phyloP scores from a whole-genome alignment of 2,113 vertebrate genomes.

The Salvelinus sp. region DNA sequence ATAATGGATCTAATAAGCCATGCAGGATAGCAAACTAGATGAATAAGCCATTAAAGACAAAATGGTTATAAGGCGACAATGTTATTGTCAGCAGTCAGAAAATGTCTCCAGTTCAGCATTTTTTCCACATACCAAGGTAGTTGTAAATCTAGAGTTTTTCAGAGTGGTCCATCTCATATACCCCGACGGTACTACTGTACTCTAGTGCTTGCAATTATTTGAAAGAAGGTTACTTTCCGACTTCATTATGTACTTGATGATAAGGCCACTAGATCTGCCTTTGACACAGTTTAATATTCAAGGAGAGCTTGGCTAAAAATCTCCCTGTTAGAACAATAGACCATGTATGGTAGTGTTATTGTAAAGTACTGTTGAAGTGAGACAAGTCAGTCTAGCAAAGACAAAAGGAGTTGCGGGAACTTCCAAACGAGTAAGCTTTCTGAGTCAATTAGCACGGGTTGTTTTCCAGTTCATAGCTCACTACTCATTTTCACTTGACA shows the following conservation, averaged over 20 bases:
- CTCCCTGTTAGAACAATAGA: not conserved
- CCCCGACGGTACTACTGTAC: no score
- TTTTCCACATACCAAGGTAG: no score
- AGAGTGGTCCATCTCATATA: no score
- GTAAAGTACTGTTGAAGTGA: not conserved
- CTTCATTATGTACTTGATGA: no score
- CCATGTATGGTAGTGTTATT: not conserved
- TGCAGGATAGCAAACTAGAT: not conserved
- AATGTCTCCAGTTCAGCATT: no score
- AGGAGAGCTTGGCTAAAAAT: not conserved
- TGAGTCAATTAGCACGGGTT: not conserved
- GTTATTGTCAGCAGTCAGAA: not conserved
- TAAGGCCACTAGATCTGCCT: no score
- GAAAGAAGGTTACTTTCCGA: no score
- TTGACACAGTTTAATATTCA: not conserved
- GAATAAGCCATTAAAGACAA: not conserved
- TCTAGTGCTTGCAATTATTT: no score
- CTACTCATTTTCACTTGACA: not conserved
- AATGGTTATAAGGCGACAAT: not conserved
- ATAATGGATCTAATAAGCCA: not conserved
- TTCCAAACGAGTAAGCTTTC: not conserved
- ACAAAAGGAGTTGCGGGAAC: not conserved
- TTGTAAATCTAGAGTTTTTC: no score
- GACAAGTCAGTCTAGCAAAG: not conserved
- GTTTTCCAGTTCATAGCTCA: not conserved